Base-by-base conservation (phyloP, 2,888 invertebrate genomes). In the Charanyca ferruginea region DNA sequence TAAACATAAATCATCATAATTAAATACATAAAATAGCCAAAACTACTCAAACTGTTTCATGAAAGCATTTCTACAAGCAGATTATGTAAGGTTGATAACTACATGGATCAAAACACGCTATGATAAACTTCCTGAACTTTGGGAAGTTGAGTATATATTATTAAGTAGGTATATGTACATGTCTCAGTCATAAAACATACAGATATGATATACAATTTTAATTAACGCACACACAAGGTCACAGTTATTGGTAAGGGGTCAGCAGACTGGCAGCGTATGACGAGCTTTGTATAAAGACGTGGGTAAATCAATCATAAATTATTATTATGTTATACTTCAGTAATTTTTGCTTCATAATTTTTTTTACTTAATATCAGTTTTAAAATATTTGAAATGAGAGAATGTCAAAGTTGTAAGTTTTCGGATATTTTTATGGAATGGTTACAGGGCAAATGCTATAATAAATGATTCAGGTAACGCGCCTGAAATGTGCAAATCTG, bases 221-320 rank as follows among this genome's bases (percentile, higher is more conserved):
- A 78, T 78, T 42, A 78, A 80, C 73, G 73, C 85, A 83, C 85
- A 77, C 83, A 84, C 81, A 83, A 60, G 66, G 52, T 81, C 79
- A 79, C 81, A 83, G 93, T 93, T 94, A 93, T 91, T 93, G 85
- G 76, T 85, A 87, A 88, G 83, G 82, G 81, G 90, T 83, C 86
- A 92, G 91, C 91, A 93, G 91, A 92, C 85, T 90, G 93, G 94
- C 93, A 91, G 92, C 95, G 95, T 95, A 95, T 95, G 95, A 94
- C 94, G 94, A 94, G 94, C 91, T 90, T 90, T 89, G 86, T 81
- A 79, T 91, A 57, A 69, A 72, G 42, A 86, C 85, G 86, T 86
- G 83, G 78, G 70, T 80, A 81, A 66, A 80, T 79, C 23, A 57
- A 69, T 66, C 11, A 64, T 58, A 48, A 60, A n/a, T n/a, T n/a